Base-by-base conservation (phyloP, 2,113 vertebrate genomes). In the Acanthochromis polyacanthus region DNA sequence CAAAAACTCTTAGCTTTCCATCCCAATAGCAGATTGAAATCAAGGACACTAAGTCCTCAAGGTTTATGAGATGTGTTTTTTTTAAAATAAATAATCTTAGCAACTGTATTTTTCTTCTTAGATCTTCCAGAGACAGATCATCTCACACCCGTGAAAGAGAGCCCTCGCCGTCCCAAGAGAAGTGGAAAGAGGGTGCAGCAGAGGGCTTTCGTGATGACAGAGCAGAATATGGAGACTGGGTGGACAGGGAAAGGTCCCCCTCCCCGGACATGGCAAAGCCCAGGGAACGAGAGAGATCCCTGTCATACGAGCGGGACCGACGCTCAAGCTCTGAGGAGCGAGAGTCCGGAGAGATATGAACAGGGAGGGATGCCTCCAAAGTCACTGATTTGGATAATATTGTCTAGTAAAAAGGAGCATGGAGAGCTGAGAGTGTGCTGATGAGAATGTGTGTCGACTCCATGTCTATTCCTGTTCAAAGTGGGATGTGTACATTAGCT, bases 261-360 rank as follows among this genome's bases (percentile, higher is more conserved):
- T 89, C 93, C 7, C 89, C 88, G 2, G 89, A 94, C 84, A 88
- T 66, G 69, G 76, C 86, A 75, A 86, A 55, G 62, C 85, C 70
- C 58, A 79, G 68, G 55, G 93, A 94, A 15, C 83, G 93, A 62
- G 93, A 94, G 83, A 75, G 91, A 57, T 95, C 94, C 0, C 78
- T 94, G 62, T 95, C 94, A 0, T 85, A 70, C 0, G 95, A 95
- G 81, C 88, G 93, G 70, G 94, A 95, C 36, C 83, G 88, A 30
- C 93, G 76, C 46, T 95, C 95, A 80, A 95, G 94, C 85, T 95
- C 95, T 0, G 95, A 94, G 68, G 95, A 95, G 87, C 92, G 95
- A 32, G 95, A 95, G 82, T 95, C 95, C 0, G 95, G 95, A 20
- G 95, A 95, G 84, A 95, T 95, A 84, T 95, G 86, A 92, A 75